Evolutionary conservation across 2,113 vertebrate species (phyloP), one percentile per base, ranked within the genome.

Genomic region (Melanostigma gelatinosum): DNA sequence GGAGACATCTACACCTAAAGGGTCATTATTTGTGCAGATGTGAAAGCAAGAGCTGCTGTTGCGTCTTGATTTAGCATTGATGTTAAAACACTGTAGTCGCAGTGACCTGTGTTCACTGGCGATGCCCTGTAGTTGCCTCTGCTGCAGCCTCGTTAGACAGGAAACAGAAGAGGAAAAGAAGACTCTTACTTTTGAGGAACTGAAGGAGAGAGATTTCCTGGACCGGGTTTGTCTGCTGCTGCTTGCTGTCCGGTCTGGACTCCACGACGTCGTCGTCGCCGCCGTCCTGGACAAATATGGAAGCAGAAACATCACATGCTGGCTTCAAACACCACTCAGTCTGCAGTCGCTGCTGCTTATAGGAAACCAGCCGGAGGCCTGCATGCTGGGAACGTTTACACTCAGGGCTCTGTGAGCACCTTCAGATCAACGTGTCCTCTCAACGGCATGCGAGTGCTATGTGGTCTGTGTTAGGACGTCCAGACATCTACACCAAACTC

Each of bases 141-240:
- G 1, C n/a, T 22, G 62, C 71, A 20, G 62, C 55, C 24, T 48
- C 29, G n/a, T 46, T 79, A 66, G 62, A 77, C 77, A 80, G 83
- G 72, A 84, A 80, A 13, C 58, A 64, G 71, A 77, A 50, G 61
- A 3, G 50, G 29, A 48, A 67, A 68, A 60, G 0, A 20, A 1
- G n/a, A 36, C 27, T 69, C 96, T 93, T 74, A 97, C 97, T 95
- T 96, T 95, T 97, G 77, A 98, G 93, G 94, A 98, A 98, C 85
- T 96, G 85, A 6, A 22, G 0, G 0, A 97, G 88, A 0, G 95
- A 93, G 6, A 94, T 79, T 84, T 94, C 91, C 76, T 92, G 85
- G 7, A 4, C 3, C 0, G 52, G 0, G 12, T 93, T 60, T 0
- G 63, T 63, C 16, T 36, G 75, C 66, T 91, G 74, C 15, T 93